Evolutionary conservation across 1,140 invertebrate species (phyloP).

Genomic region (Drosophila yakuba): DNA sequence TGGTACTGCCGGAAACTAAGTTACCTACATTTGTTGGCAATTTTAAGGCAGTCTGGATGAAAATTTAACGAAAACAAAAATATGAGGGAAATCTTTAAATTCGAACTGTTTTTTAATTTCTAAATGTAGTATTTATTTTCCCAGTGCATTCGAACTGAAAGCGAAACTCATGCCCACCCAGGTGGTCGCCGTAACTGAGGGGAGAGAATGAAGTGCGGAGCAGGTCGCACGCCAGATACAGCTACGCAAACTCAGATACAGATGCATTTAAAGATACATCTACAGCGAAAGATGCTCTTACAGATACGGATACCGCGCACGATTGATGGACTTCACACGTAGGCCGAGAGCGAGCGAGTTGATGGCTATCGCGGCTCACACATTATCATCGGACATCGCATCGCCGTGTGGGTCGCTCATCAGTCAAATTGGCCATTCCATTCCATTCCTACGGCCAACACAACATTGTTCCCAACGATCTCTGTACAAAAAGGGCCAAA

Average conservation of each 20-base stretch:
- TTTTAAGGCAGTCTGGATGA: too few relatives aligned
- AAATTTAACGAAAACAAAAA: too few relatives aligned
- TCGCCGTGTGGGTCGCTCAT: conserved; percentile 75
- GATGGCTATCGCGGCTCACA: conserved; percentile 73
- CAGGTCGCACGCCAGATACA: conserved; percentile 63
- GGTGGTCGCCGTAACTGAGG: conserved; percentile 30
- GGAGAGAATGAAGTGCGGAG: conserved; percentile 23
- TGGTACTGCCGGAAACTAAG: too few relatives aligned
- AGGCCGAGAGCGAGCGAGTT: conserved; percentile 21
- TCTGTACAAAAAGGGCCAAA: conserved; percentile 41
- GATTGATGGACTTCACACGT: conserved; percentile 63
- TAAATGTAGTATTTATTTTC: background rate
- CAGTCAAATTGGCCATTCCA: conserved; percentile 69
- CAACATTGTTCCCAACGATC: conserved; percentile 23
- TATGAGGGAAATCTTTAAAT: too few relatives aligned
- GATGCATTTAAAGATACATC: conserved; percentile 7
- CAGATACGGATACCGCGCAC: conserved; percentile 46
- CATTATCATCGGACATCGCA: conserved; percentile 49
- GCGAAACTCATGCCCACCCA: conserved; percentile 74
- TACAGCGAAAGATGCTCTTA: background rate
- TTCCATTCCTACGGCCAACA: conserved; percentile 7
- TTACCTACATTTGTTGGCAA: too few relatives aligned
- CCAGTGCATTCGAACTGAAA: conserved; percentile 51
- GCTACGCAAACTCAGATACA: conserved; percentile 30
- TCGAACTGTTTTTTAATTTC: too few relatives aligned